Percentiles rank a stretch among this genome's conserved stretches.
Evolutionary conservation across 2,113 vertebrate species (phyloP).

Genomic region (Amphilophus citrinellus): DNA sequence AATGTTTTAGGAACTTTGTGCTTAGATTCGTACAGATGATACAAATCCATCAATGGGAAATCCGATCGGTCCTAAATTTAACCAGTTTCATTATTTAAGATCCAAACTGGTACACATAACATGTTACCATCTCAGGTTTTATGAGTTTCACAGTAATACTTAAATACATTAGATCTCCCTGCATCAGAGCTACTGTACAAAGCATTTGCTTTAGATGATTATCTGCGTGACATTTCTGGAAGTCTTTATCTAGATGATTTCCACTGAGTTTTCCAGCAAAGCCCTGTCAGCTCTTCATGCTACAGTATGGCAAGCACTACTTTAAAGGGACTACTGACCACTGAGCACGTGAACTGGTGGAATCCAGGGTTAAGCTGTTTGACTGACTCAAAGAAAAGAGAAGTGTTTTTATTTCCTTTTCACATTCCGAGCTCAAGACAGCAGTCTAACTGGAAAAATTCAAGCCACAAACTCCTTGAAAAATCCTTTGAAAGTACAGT

Average conservation of each 20-base stretch:
- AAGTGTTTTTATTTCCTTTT: conserved; percentile 11
- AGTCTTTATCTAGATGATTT: neutral
- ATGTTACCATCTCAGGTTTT: neutral
- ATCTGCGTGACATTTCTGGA: neutral
- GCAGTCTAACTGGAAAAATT: neutral
- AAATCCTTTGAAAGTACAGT: neutral
- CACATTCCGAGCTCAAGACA: neutral
- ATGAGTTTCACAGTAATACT: too few relatives aligned
- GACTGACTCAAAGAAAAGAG: neutral
- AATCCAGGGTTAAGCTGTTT: neutral
- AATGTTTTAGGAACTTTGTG: neutral
- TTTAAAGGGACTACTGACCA: neutral
- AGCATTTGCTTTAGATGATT: neutral
- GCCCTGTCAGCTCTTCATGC: neutral
- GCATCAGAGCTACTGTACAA: neutral
- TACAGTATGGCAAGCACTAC: neutral
- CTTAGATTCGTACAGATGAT: neutral
- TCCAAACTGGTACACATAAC: neutral
- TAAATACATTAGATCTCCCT: neutral
- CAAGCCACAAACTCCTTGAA: neutral
- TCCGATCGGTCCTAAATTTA: neutral
- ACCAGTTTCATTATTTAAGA: neutral
- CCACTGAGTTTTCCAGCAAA: neutral
- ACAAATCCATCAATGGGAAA: neutral
- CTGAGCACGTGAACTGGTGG: neutral